These are phyloP conservation scores for Cirrhinus mrigala DNA, from an alignment of 2,797 vertebrate species.

Conservation along the genomic window DNA sequence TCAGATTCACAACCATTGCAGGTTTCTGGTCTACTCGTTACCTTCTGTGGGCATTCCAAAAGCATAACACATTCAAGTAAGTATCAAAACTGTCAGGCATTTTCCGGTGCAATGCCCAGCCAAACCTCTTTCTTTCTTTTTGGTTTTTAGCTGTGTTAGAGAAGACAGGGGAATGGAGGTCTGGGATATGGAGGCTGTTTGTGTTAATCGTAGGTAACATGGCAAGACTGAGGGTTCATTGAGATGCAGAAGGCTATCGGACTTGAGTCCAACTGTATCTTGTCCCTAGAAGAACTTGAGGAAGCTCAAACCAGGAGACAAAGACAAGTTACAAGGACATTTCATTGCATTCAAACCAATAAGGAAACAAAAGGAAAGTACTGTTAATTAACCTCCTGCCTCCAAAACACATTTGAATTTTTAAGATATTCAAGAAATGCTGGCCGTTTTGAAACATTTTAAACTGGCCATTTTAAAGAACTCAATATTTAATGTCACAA, in stretches of 20 bases:
- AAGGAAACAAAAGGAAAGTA: constrained; percentile 24
- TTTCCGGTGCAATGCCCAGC: constrained; percentile 79
- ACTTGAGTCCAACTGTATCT: constrained; percentile 46
- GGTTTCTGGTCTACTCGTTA: neutral
- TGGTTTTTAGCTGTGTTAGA: constrained; percentile 49
- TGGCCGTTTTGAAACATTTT: constrained; percentile 6
- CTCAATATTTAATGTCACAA: neutral
- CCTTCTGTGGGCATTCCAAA: constrained; percentile 47
- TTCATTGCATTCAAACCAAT: constrained; percentile 48
- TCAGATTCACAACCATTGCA: constrained; percentile 4
- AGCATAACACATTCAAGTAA: constrained; percentile 62
- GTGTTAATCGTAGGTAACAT: constrained; percentile 50
- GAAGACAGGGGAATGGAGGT: constrained; percentile 43
- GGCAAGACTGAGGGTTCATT: constrained; percentile 42
- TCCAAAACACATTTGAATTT: constrained; percentile 22
- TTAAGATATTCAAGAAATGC: constrained; percentile 1
- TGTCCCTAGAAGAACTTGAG: constrained; percentile 51
- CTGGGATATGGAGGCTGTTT: constrained; percentile 33
- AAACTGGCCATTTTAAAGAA: neutral
- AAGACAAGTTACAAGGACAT: constrained; percentile 35
- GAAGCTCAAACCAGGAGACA: constrained; percentile 55
- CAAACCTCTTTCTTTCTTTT: constrained; percentile 83
- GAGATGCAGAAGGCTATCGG: constrained; percentile 22
- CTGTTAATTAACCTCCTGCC: neutral
- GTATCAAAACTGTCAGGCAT: constrained; percentile 74